phyloP scores from a whole-genome alignment of 2,113 vertebrate species.

The Gasterosteus aculeatus region DNA sequence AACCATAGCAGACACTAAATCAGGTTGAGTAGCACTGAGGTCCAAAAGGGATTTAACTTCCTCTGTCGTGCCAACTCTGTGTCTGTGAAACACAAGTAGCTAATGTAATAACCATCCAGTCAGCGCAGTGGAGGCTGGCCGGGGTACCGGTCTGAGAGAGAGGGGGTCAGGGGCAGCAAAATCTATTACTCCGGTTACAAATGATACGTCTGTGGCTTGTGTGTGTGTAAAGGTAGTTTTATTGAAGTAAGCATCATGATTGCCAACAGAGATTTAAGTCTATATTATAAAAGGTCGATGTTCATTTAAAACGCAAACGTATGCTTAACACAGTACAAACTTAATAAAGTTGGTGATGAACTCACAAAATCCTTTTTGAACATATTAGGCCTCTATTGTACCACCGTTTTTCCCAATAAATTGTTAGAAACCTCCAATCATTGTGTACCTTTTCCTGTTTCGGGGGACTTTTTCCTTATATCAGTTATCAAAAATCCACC shows the following conservation, averaged over 20 bases:
- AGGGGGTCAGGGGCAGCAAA: not conserved
- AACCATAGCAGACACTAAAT: conserved; percentile 40
- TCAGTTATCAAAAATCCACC: not conserved
- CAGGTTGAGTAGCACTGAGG: conserved; percentile 42
- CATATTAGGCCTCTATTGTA: not conserved
- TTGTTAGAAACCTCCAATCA: not conserved
- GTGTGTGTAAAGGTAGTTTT: not conserved
- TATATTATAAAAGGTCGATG: not conserved
- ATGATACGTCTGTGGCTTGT: not conserved
- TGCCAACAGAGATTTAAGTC: not conserved
- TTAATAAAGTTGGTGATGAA: not conserved
- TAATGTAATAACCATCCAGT: conserved; percentile 56
- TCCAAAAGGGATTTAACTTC: conserved; percentile 45
- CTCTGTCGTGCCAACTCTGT: conserved; percentile 38
- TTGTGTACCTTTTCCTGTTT: not conserved
- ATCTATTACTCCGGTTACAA: not conserved
- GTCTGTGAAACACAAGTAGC: conserved; percentile 54
- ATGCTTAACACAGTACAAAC: not conserved
- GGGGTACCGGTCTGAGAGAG: conserved; percentile 26
- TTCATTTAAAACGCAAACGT: not conserved
- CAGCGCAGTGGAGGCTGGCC: conserved; percentile 3
- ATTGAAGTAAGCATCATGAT: not conserved
- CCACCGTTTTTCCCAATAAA: conserved; percentile 6
- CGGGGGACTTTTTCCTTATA: not conserved
- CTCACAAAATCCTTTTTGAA: not conserved